These are phyloP conservation scores for Sphaeridia pumilis DNA, from an alignment of 2,888 invertebrate genomes.

Conservation along the genomic window DNA sequence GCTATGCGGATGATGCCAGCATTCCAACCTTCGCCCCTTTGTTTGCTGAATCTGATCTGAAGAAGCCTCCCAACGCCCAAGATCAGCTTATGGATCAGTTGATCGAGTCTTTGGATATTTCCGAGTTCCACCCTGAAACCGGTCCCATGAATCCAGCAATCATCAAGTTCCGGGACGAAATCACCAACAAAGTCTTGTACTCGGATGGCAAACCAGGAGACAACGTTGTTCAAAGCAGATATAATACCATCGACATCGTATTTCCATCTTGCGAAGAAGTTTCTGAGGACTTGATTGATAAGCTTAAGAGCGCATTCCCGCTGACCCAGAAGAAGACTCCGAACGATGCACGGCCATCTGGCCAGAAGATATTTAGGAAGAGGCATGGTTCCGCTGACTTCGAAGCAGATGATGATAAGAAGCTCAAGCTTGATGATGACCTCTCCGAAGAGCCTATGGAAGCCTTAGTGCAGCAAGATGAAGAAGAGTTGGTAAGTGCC, in stretches of 20 bases:
- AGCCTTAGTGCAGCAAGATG: conserved; percentile 9
- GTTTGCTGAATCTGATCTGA: conserved; percentile 16
- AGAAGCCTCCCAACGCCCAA: conserved; percentile 14
- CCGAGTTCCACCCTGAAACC: conserved; percentile 16
- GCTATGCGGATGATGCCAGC: conserved; percentile 30
- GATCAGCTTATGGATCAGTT: conserved; percentile 30
- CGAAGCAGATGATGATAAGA: conserved; percentile 18
- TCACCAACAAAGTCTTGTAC: conserved; percentile 18
- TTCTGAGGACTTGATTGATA: not conserved
- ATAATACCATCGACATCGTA: conserved; percentile 20
- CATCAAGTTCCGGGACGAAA: conserved; percentile 9
- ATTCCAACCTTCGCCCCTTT: conserved; percentile 25
- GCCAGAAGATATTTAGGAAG: conserved; percentile 27
- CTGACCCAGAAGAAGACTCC: conserved; percentile 14
- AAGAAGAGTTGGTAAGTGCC: conserved; percentile 27
- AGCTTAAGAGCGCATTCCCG: conserved; percentile 20
- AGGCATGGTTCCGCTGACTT: conserved; percentile 10
- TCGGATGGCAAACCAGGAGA: not conserved
- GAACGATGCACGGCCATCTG: conserved; percentile 23
- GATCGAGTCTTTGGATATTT: conserved; percentile 16
- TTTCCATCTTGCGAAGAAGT: conserved; percentile 17
- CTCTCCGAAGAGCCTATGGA: conserved; percentile 1
- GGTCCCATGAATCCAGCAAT: conserved; percentile 29
- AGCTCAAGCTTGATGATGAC: conserved; percentile 16
- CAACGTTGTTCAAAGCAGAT: not conserved